Evolutionary conservation across 2,113 vertebrate genomes (phyloP).

Genomic region (Pangasianodon gigas): DNA sequence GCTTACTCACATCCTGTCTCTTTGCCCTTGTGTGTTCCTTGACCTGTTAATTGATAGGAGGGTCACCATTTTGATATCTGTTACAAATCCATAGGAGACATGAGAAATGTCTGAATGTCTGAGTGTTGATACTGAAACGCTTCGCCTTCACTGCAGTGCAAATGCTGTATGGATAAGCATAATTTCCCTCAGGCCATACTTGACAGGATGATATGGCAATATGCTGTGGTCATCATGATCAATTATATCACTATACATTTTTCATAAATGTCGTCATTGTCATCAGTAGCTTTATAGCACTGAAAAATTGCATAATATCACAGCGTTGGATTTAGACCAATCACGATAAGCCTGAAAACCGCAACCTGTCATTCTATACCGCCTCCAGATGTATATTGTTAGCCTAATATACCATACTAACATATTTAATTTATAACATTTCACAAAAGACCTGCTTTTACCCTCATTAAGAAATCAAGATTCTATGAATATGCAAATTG

Average conservation of each 20-base stretch:
- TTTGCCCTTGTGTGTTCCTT: slow-evolving; percentile 14
- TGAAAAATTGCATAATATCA: not conserved
- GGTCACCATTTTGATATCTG: not conserved
- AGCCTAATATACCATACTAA: not conserved
- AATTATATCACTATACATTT: not conserved
- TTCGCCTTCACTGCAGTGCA: not conserved
- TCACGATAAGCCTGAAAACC: not conserved
- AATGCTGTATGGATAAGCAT: not conserved
- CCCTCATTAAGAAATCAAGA: not conserved
- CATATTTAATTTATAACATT: not conserved
- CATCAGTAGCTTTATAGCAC: not conserved
- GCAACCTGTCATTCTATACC: not conserved
- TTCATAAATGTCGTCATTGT: not conserved
- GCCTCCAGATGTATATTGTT: not conserved
- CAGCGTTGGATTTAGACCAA: not conserved
- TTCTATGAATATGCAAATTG: not conserved
- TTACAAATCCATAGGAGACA: slow-evolving; percentile 20
- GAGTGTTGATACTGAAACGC: not conserved
- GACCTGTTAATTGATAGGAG: slow-evolving; percentile 11
- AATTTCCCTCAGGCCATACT: not conserved
- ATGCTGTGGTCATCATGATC: not conserved
- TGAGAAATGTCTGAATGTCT: slow-evolving; percentile 12
- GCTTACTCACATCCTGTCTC: slow-evolving; percentile 15
- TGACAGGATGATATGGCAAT: not conserved
- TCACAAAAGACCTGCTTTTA: not conserved